Conservation (phyloP, 2,888 invertebrate genomes). For the Hypselothyrea guttata region DNA sequence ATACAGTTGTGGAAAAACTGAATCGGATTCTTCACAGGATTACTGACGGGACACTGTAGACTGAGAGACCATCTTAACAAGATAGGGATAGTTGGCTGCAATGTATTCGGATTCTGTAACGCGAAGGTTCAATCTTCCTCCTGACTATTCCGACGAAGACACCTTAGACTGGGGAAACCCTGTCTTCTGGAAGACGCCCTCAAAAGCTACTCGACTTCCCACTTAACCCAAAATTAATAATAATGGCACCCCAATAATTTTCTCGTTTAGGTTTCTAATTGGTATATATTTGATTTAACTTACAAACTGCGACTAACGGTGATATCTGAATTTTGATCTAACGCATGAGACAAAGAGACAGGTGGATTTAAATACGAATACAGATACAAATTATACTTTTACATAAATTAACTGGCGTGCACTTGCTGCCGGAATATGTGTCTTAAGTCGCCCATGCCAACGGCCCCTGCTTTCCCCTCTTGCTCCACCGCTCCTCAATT, state of each 20-base stretch:
- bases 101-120: too few species aligned
- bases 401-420: constrained; percentile 6
- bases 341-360: constrained; percentile 19
- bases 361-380: constrained; percentile 19
- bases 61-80: too few species aligned
- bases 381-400: constrained; percentile 1
- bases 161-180: too few species aligned
- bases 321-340: constrained; percentile 56
- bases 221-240: not conserved
- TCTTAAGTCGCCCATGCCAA: constrained; percentile 61
- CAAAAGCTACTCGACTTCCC: too few species aligned
- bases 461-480: not conserved
- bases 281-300: constrained; percentile 35
- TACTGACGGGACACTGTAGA: too few species aligned
- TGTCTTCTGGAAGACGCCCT: too few species aligned
- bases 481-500: constrained; percentile 86
- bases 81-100: too few species aligned
- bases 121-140: too few species aligned
- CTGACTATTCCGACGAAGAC: too few species aligned
- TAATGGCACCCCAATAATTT: too few species aligned
- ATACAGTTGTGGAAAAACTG: too few species aligned
- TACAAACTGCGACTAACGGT: constrained; percentile 46
- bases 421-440: constrained; percentile 50
- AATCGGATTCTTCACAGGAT: too few species aligned
- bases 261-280: constrained; percentile 13